A percentile compares a stretch with the other conserved stretches of the same genome.
These are phyloP conservation scores for Capra hircus DNA, from an alignment of 2,113 vertebrate genomes.

Conservation along the genomic window DNA sequence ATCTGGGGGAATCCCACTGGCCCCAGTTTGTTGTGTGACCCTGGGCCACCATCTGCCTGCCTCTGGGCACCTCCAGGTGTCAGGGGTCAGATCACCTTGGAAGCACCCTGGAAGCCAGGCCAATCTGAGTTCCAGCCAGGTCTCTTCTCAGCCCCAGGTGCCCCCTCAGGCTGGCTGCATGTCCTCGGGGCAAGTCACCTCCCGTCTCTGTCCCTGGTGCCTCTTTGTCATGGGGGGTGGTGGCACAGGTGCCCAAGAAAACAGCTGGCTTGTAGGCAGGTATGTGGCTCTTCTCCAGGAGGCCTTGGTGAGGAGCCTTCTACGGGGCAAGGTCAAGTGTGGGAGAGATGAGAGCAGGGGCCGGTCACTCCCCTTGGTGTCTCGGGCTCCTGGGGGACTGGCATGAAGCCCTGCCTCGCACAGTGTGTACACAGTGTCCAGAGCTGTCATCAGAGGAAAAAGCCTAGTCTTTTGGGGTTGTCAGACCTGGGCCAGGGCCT, in stretches of 20 bases:
- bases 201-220: neutral
- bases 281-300: neutral
- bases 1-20: neutral
- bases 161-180: neutral
- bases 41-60: neutral
- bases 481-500: neutral
- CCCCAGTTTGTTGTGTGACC: neutral
- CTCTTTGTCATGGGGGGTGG: neutral
- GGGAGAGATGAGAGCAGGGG: neutral
- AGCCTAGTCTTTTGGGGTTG: neutral
- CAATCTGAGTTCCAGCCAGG: neutral
- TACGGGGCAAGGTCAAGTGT: rapidly evolving
- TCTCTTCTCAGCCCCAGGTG: neutral
- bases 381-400: neutral
- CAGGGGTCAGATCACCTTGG: neutral
- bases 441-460: neutral
- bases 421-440: rapidly evolving
- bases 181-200: neutral
- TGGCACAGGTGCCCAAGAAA: neutral
- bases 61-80: neutral
- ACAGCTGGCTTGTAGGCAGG: neutral
- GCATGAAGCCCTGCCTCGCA: neutral
- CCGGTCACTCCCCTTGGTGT: neutral
- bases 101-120: neutral
- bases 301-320: neutral